Conservation (phyloP, 2,888 invertebrate species). For the Dolomedes plantarius region DNA sequence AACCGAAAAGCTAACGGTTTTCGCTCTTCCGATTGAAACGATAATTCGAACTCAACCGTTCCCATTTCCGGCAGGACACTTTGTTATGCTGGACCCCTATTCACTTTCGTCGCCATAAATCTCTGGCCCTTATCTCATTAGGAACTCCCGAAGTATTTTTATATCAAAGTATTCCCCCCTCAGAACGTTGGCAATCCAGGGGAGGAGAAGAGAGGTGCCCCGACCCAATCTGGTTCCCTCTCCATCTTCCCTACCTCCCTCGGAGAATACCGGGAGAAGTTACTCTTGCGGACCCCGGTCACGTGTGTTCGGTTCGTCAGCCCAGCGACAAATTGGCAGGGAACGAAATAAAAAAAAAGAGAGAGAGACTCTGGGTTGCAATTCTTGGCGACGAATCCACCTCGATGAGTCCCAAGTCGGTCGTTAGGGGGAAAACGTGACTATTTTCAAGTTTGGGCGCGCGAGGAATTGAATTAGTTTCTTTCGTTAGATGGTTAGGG, state of each 20-base stretch:
- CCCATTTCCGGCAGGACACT: too few relatives aligned
- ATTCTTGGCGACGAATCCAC: slow-evolving; percentile 35
- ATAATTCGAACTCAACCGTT: too few relatives aligned
- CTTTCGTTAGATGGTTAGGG: not conserved
- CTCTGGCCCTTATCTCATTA: not conserved
- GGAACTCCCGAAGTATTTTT: not conserved
- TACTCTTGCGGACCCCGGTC: slow-evolving; percentile 50
- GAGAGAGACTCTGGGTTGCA: not conserved
- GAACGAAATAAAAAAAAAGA: not conserved
- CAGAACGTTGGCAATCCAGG: not conserved
- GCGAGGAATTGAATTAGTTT: not conserved
- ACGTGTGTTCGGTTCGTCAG: slow-evolving; percentile 62
- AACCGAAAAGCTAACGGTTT: too few relatives aligned
- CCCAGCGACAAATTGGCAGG: slow-evolving; percentile 57
- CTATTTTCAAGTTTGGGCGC: not conserved
- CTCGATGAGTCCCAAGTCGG: not conserved
- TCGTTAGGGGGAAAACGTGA: not conserved
- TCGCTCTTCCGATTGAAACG: too few relatives aligned
- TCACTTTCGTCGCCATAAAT: not conserved
- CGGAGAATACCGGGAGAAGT: not conserved
- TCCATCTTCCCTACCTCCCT: not conserved
- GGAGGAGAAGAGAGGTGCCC: not conserved
- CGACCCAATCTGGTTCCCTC: slow-evolving; percentile 15
- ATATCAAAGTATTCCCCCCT: not conserved
- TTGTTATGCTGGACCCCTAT: too few relatives aligned